Conservation (phyloP, 2,888 invertebrate species). For the Zygaena filipendulae region DNA sequence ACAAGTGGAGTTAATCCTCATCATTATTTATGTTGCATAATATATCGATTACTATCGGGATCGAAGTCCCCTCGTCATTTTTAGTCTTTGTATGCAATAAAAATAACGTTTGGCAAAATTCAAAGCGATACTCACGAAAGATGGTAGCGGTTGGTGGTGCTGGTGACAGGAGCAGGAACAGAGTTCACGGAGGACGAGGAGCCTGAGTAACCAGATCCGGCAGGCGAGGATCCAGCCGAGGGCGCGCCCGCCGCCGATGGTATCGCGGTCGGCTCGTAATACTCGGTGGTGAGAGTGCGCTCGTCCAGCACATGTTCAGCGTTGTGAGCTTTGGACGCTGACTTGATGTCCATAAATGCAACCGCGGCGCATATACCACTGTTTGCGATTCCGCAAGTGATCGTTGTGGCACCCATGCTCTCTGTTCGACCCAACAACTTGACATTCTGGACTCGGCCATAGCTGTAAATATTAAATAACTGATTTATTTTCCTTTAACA, state of each 20-base stretch:
- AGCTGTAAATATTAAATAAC: slow-evolving; percentile 70
- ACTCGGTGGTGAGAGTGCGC: slow-evolving; percentile 87
- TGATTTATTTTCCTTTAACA: too few species aligned
- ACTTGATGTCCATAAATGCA: slow-evolving; percentile 97
- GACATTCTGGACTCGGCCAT: slow-evolving; percentile 98
- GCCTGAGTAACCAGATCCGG: slow-evolving; percentile 72
- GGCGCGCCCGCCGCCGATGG: slow-evolving; percentile 70
- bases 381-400: slow-evolving; percentile 61
- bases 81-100: too few species aligned
- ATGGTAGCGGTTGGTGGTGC: slow-evolving; percentile 52
- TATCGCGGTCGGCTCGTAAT: slow-evolving; percentile 87
- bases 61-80: too few species aligned
- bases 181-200: slow-evolving; percentile 71
- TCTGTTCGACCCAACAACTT: slow-evolving; percentile 82
- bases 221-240: slow-evolving; percentile 63
- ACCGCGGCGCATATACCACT: slow-evolving; percentile 87
- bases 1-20: too few species aligned
- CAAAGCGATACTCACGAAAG: slow-evolving; percentile 62
- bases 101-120: too few species aligned
- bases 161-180: slow-evolving; percentile 40
- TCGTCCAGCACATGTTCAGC: slow-evolving; percentile 91
- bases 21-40: too few species aligned
- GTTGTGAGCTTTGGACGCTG: slow-evolving; percentile 93
- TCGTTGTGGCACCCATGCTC: slow-evolving; percentile 60
- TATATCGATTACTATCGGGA: too few species aligned